Evolutionary conservation across 2,797 vertebrate genomes (phyloP).

Genomic region (Lemur catta): DNA sequence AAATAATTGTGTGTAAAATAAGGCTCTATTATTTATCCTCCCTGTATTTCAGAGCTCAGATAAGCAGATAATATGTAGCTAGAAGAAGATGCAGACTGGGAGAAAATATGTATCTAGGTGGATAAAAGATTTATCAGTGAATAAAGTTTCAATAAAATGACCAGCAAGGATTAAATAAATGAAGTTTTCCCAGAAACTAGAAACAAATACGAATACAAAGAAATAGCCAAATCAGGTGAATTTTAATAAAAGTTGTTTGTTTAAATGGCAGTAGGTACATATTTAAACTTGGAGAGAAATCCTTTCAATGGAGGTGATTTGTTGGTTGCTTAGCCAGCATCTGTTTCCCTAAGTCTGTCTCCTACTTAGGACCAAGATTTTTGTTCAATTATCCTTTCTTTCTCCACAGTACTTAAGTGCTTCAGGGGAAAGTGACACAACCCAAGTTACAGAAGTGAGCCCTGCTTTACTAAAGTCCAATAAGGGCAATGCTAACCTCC

Average conservation of each 20-base stretch:
- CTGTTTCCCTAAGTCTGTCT: not conserved
- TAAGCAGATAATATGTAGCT: not conserved
- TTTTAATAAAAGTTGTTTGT: not conserved
- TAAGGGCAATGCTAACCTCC: not conserved
- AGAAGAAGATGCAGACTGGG: not conserved
- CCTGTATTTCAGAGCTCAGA: not conserved
- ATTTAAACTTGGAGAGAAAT: not conserved
- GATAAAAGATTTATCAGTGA: not conserved
- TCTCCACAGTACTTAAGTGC: not conserved
- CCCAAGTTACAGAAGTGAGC: not conserved
- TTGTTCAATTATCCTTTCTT: not conserved
- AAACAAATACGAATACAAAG: not conserved
- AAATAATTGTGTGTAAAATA: not conserved
- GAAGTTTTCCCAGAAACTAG: not conserved
- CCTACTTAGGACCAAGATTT: not conserved
- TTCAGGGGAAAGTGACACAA: not conserved
- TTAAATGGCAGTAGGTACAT: not conserved
- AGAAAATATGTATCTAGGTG: not conserved
- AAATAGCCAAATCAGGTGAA: not conserved
- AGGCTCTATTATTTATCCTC: not conserved
- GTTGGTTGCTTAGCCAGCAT: not conserved
- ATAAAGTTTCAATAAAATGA: not conserved
- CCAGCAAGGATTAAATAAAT: not conserved
- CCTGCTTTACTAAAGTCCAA: not conserved
- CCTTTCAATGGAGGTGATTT: not conserved